These are phyloP conservation scores for Euphonia xanthogaster DNA, from an alignment of 2,797 vertebrate genomes.

Conservation along the genomic window DNA sequence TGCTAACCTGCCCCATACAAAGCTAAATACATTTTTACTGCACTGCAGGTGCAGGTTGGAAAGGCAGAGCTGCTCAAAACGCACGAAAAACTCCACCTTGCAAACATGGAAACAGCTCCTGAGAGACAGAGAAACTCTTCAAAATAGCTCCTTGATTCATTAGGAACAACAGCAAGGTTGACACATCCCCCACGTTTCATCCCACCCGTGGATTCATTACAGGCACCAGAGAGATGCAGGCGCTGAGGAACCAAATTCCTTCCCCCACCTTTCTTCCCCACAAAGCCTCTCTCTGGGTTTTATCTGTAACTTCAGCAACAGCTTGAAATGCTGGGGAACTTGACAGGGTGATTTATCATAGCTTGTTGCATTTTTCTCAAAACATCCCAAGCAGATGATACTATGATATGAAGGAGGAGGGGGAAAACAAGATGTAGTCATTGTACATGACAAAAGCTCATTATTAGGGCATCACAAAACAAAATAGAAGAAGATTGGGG, in stretches of 20 bases:
- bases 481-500: background rate
- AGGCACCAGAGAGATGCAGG: background rate
- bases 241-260: background rate
- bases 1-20: rapidly evolving
- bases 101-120: slow-evolving; percentile 13
- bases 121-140: slow-evolving; percentile 31
- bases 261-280: background rate
- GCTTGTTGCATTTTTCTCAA: slow-evolving; percentile 51
- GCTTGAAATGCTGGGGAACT: slow-evolving; percentile 34
- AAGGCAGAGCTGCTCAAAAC: background rate
- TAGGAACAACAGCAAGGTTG: slow-evolving; percentile 40
- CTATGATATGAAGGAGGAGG: background rate
- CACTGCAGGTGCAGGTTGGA: background rate
- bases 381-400: slow-evolving; percentile 52
- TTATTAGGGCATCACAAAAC: slow-evolving; percentile 14
- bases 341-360: slow-evolving; percentile 66
- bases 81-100: background rate
- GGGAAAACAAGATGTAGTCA: background rate
- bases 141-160: slow-evolving; percentile 52
- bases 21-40: background rate
- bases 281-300: slow-evolving; percentile 28
- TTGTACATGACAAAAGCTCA: slow-evolving; percentile 38
- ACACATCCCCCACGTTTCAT: slow-evolving; percentile 35
- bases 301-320: slow-evolving; percentile 48
- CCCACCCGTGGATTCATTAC: slow-evolving; percentile 35